phyloP scores from a whole-genome alignment of 2,888 invertebrate genomes.

The Aplocera efformata region DNA sequence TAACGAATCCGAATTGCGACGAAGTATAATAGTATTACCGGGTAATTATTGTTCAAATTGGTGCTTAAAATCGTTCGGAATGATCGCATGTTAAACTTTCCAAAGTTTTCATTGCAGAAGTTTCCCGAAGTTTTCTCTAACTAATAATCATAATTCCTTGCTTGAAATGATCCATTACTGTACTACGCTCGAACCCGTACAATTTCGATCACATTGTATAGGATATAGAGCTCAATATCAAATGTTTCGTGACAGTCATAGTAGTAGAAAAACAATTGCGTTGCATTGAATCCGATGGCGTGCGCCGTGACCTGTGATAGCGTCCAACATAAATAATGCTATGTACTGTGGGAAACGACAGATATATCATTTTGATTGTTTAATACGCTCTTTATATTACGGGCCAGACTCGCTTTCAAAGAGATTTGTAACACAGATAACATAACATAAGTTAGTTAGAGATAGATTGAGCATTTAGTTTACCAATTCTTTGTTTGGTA shows the following conservation, averaged over 20 bases:
- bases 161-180: neutral
- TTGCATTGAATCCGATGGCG: slow-evolving; percentile 4
- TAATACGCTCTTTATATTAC: too few species aligned
- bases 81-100: slow-evolving; percentile 5
- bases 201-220: neutral
- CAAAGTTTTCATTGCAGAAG: slow-evolving; percentile 6
- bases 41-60: too few species aligned
- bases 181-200: neutral
- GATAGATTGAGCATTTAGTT: too few species aligned
- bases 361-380: neutral
- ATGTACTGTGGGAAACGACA: slow-evolving; percentile 1
- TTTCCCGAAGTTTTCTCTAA: slow-evolving; percentile 1
- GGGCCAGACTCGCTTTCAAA: too few species aligned
- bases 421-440: too few species aligned
- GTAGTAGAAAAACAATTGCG: slow-evolving; percentile 4
- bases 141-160: neutral
- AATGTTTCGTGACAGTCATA: neutral
- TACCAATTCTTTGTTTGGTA: too few species aligned
- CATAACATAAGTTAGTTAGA: too few species aligned
- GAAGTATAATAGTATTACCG: too few species aligned
- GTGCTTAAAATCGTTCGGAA: slow-evolving; percentile 1
- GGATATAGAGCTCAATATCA: slow-evolving; percentile 1
- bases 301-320: slow-evolving; percentile 21
- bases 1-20: too few species aligned
- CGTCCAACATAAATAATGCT: slow-evolving; percentile 15